Base-by-base conservation (phyloP, 1,140 invertebrate species). In the Stegodyphus mimosarum region DNA sequence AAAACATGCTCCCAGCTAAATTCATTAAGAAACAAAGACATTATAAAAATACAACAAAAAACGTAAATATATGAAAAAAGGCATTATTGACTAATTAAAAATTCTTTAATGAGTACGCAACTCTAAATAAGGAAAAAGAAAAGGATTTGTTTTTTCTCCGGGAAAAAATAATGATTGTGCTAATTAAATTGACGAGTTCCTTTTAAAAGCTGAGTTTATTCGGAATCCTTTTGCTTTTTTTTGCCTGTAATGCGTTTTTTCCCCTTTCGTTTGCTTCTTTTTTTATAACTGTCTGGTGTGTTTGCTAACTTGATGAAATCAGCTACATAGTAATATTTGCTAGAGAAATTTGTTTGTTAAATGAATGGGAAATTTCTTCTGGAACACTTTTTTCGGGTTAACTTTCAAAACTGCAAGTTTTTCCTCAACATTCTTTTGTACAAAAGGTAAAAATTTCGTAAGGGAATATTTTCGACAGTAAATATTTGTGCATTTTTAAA, bases 271-370 rank as follows among this genome's bases (percentile, higher is more conserved):
- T 7, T 13, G 51, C 13, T n/a, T 83, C 74, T 67, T 83, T 67
- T 33, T 33, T 33, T 33, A 33, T 33, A 18, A 50, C 49, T 53
- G 64, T 70, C 76, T 75, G 50, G 72, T 84, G 60, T 84, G 81
- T 84, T 84, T 84, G 64, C 66, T 75, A 75, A 84, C 81, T 84
- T 84, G 81, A 84, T 84, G 73, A 84, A 84, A 84, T 84, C 81
- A 84, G 64, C 75, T 84, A 84, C 81, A 74, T 74, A 73, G 55
- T 66, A 84, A 84, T 84, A 75, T 84, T 84, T 75, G 50, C 64
- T 48, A 15, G 50, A 9, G 15, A 76, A 84, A 75, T 75, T 75
- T 69, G 60, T 76, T 84, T 84, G 81, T 84, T 75, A 72, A 70
- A 75, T 70, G 48, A 84, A 76, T 10, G 73, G 55, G 15, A 60